Evolutionary conservation across 1,140 invertebrate species (phyloP), one percentile per base, ranked within the genome.

Genomic region (Sarcophaga peregrina): DNA sequence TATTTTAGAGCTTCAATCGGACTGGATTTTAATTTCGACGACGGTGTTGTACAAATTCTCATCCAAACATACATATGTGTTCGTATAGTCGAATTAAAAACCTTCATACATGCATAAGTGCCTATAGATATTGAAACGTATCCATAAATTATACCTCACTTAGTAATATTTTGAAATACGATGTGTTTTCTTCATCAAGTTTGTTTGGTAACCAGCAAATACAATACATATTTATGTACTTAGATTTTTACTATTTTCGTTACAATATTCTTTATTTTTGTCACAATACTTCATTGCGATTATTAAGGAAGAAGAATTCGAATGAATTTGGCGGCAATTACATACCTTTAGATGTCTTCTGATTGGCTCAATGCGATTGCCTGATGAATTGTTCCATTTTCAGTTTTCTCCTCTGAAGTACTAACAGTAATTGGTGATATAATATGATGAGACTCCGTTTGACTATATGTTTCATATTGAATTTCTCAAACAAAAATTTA

Each of bases 1-100:
- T 74, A 46, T 78, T 78, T 78, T n/a, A 78, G 75, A 78, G 75
- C 75, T 78, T 78, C 75, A 78, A 50, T 48, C 17, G 75, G 48
- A 78, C 75, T 78, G 75, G 75, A 78, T 78, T 78, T 78, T 68
- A 0, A 68, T 8, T 68, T 68, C 9, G 62, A 68, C 8, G 9
- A 52, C 20, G 62, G n/a, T 68, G 62, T 68, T 17, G 0, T 68
- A 25, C 20, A 37, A 37, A 37, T 37, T 37, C 25, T 37, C 25
- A 37, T 37, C 25, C 25, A 37, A 37, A 37, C 4, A 37, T 37
- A 37, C 1, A 37, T n/a, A n/a, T n/a, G n/a, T 37, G 25, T 72
- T 72, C 17, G 62, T 72, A 25, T 72, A 25, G 62, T 72, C 10
- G 8, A 72, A 72, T 72, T 54, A 11, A 72, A 20, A 20, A 25